Percentiles rank a stretch among this genome's conserved stretches.
phyloP scores from a whole-genome alignment of 1,140 invertebrate species.

The Megathymus violae region DNA sequence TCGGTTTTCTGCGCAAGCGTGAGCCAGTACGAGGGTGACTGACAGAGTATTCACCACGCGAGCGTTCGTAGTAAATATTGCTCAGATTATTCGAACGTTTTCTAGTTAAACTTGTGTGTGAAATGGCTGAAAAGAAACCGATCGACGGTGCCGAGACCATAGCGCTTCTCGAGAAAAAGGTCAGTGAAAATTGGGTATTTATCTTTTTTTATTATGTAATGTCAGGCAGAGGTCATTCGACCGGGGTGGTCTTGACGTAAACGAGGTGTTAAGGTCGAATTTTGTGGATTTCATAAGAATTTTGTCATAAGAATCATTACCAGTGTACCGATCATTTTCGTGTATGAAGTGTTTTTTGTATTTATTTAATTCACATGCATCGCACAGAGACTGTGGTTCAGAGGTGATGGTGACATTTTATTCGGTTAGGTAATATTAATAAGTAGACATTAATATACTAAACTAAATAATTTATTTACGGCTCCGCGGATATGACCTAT shows the following conservation, averaged over 20 bases:
- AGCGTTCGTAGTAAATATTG: constrained; percentile 24
- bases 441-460: too few species aligned
- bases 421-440: too few species aligned
- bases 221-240: constrained; percentile 43
- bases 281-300: constrained; percentile 15
- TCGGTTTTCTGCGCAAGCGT: constrained; percentile 25
- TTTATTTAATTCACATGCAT: not conserved
- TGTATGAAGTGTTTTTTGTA: not conserved
- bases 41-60: constrained; percentile 27
- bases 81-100: constrained; percentile 18
- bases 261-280: constrained; percentile 21
- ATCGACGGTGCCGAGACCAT: constrained; percentile 41
- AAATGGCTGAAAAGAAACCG: constrained; percentile 44
- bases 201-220: constrained; percentile 25
- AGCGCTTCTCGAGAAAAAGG: constrained; percentile 48
- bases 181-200: constrained; percentile 30
- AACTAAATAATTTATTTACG: too few species aligned
- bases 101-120: constrained; percentile 34
- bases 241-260: constrained; percentile 31
- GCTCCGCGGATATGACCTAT: too few species aligned
- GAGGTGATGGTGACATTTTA: too few species aligned
- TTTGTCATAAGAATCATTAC: constrained; percentile 11
- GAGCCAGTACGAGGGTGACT: constrained; percentile 22
- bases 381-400: not conserved
- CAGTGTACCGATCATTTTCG: constrained; percentile 9